A percentile compares a stretch with the other conserved stretches of the same genome.
These are phyloP conservation scores for Lasioglossum zephyrum DNA, from an alignment of 2,888 invertebrate genomes.

Conservation along the genomic window DNA sequence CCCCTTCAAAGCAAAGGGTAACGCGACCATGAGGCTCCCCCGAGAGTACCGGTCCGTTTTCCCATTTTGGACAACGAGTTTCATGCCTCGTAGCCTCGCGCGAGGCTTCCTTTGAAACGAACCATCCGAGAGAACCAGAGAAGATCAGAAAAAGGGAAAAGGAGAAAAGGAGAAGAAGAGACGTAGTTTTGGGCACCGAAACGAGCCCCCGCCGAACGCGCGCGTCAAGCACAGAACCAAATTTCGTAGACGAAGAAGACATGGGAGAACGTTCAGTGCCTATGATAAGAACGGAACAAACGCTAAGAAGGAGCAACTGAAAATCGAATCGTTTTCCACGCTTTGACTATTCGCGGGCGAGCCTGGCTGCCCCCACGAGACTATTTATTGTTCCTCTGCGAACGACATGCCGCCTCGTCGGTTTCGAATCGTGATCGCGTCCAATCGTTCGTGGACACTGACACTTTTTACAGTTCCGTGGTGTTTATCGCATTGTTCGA, in stretches of 20 bases:
- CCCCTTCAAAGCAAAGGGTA: constrained; percentile 49
- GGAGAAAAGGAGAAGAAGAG: not conserved
- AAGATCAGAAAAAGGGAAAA: not conserved
- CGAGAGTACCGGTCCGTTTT: not conserved
- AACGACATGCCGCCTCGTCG: not conserved
- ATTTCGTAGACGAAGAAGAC: constrained; percentile 20
- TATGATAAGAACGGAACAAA: constrained; percentile 32
- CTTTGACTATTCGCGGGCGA: not conserved
- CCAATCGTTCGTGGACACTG: constrained; percentile 7
- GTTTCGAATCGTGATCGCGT: constrained; percentile 26
- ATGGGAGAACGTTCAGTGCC: constrained; percentile 57
- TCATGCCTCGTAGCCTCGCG: constrained; percentile 36
- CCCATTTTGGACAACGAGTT: constrained; percentile 59
- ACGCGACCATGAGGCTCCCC: constrained; percentile 45
- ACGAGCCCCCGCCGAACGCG: not conserved
- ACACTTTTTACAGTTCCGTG: constrained; percentile 4
- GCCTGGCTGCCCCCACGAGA: not conserved
- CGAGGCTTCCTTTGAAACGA: constrained; percentile 7
- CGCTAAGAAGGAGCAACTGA: constrained; percentile 8
- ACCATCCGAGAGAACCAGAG: not conserved
- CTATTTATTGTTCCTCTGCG: constrained; percentile 20
- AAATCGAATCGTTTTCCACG: constrained; percentile 25
- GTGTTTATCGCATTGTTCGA: constrained; percentile 6
- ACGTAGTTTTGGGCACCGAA: constrained; percentile 5
- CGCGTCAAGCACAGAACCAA: not conserved